A percentile compares a stretch with the other conserved stretches of the same genome.
Evolutionary conservation across 1,140 invertebrate genomes (phyloP).

Genomic region (Drosophila sturtevanti): DNA sequence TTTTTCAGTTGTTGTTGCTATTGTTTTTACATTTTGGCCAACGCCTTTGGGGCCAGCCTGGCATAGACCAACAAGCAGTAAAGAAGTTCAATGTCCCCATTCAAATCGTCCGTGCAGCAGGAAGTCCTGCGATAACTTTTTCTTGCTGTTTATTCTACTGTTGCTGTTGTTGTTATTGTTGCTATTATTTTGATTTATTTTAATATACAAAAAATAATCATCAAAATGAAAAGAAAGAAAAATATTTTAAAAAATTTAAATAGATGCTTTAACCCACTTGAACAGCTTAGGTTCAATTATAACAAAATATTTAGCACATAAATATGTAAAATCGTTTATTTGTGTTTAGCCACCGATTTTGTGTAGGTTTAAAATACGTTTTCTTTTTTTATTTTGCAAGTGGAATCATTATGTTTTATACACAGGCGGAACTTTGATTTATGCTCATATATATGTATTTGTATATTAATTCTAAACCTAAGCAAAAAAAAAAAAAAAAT

Average conservation of each 20-base stretch:
- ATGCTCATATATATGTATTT: no score
- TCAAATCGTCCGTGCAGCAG: conserved; percentile 50
- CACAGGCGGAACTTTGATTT: no score
- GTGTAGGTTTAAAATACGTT: no score
- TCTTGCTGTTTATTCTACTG: conserved; percentile 11
- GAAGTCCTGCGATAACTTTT: conserved; percentile 68
- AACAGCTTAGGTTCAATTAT: no score
- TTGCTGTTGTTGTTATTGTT: conserved; percentile 30
- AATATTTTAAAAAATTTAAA: neutral
- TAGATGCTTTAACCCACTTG: neutral
- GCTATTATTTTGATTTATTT: conserved; percentile 43
- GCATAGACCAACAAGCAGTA: neutral
- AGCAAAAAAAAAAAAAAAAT: no score
- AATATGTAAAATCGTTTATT: no score
- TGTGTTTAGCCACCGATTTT: no score
- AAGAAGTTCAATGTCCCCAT: conserved; percentile 72
- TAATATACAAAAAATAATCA: neutral
- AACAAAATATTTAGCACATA: no score
- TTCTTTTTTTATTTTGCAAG: no score
- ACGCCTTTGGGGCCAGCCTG: conserved; percentile 28
- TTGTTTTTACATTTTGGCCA: conserved; percentile 36
- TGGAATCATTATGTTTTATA: no score
- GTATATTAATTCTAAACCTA: no score
- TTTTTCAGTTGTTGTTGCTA: conserved; percentile 20
- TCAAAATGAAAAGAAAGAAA: neutral